Percentiles rank a stretch among this genome's conserved stretches.
phyloP scores from a whole-genome alignment of 1,140 invertebrate genomes.

The Galleria mellonella region DNA sequence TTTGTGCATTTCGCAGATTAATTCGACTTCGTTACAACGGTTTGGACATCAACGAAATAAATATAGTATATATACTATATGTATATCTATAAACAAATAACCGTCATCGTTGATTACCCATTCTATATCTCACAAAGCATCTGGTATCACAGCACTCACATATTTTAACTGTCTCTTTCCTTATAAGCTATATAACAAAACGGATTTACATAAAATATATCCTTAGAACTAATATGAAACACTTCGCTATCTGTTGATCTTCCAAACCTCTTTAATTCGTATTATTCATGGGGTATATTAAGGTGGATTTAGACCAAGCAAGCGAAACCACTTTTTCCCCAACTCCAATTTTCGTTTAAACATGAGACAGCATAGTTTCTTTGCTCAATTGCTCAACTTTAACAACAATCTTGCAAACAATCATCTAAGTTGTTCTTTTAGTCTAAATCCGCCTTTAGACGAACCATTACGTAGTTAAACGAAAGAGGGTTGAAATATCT shows the following conservation, averaged over 20 bases:
- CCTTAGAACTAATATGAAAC: conserved; percentile 44
- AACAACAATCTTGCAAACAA: no score
- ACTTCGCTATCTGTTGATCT: conserved; percentile 2
- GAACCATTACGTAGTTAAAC: not conserved
- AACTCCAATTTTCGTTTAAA: no score
- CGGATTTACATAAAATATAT: conserved; percentile 28
- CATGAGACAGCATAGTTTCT: no score
- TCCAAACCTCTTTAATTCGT: conserved; percentile 7
- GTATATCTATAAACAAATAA: conserved; percentile 9
- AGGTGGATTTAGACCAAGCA: no score
- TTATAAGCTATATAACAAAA: conserved; percentile 50
- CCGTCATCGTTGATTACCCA: conserved; percentile 24
- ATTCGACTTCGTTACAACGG: not conserved
- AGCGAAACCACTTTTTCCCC: no score
- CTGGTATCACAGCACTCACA: conserved; percentile 63
- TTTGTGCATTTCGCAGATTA: conserved; percentile 7
- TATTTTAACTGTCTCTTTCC: conserved; percentile 32
- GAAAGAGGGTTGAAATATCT: not conserved
- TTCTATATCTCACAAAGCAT: conserved; percentile 39
- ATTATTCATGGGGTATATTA: no score
- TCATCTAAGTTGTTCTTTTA: no score
- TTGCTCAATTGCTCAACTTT: no score
- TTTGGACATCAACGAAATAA: not conserved
- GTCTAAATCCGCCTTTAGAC: no score
- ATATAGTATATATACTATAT: not conserved